Evolutionary conservation across 2,113 vertebrate species (phyloP), one percentile per base, ranked within the genome.

Genomic region (Scatophagus argus): DNA sequence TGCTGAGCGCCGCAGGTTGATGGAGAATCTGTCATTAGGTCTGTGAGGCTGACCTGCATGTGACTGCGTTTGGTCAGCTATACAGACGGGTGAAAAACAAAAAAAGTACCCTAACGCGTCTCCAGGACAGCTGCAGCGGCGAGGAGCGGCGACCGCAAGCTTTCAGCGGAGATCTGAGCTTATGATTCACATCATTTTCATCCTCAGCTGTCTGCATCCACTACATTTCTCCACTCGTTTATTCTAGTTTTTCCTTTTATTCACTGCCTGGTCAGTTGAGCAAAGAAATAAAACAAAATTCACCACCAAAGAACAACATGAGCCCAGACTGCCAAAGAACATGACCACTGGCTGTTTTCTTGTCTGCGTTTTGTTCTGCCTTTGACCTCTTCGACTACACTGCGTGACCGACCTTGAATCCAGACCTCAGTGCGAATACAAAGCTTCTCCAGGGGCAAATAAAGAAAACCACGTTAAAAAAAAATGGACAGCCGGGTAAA

Each of bases 351-450:
- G 70, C 58, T 54, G 66, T 74, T 75, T 38, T 27, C 34, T 25
- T 74, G n/a, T n/a, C 47, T 7, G 58, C 38, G 34, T 44, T 61
- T 49, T 52, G 54, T 44, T 80, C 52, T 56, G 61, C 32, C 31
- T 29, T 46, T 46, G 38, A 73, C 54, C 68, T 67, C 32, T 23
- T 32, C 19, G 0, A 32, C 56, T 38, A 1, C 23, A 2, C 1
- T 21, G 31, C 8, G 23, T 27, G 1, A 21, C 19, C 13, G 7
- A 74, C 83, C 77, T 68, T 73, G 51, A 56, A 21, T 64, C 44
- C 19, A 60, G 49, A 41, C 36, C 29, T 23, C 25, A 7, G 21
- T 7, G 21, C 6, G 39, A 49, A 25, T 9, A 19, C 10, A 71
- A 51, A 62, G 38, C 23, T 23, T 51, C 29, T 64, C 58, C 32